These are phyloP conservation scores for Catocala nupta DNA, from an alignment of 2,888 invertebrate species.

Conservation along the genomic window DNA sequence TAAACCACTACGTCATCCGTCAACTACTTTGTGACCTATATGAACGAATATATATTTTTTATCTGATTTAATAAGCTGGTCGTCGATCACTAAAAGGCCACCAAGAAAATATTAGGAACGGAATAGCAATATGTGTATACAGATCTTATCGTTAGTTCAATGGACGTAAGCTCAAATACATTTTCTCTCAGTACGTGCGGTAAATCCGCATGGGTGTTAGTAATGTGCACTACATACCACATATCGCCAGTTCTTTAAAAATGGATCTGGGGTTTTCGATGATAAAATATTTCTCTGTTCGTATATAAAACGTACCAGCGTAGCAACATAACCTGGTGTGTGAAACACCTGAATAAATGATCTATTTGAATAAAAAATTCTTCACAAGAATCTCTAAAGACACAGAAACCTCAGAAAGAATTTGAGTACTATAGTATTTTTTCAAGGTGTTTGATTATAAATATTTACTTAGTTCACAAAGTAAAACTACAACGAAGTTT, in stretches of 20 bases:
- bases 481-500: no score
- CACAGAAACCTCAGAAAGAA: no score
- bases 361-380: not conserved
- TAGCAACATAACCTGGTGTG: conserved; percentile 1
- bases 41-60: no score
- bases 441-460: no score
- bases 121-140: no score
- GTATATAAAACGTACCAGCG: not conserved
- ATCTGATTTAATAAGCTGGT: no score
- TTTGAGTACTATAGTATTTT: no score
- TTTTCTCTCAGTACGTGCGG: not conserved
- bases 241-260: conserved; percentile 11
- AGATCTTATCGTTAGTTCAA: not conserved
- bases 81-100: no score
- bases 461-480: no score
- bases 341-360: conserved; percentile 8
- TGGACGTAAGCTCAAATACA: not conserved
- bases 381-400: not conserved
- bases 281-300: conserved; percentile 1
- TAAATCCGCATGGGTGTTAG: conserved; percentile 9
- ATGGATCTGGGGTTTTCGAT: conserved; percentile 4
- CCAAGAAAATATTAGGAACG: no score
- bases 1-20: no score
- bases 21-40: no score
- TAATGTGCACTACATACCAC: conserved; percentile 1